Conservation (phyloP, 2,888 invertebrate genomes). For the Eristalinus sepulchralis region DNA sequence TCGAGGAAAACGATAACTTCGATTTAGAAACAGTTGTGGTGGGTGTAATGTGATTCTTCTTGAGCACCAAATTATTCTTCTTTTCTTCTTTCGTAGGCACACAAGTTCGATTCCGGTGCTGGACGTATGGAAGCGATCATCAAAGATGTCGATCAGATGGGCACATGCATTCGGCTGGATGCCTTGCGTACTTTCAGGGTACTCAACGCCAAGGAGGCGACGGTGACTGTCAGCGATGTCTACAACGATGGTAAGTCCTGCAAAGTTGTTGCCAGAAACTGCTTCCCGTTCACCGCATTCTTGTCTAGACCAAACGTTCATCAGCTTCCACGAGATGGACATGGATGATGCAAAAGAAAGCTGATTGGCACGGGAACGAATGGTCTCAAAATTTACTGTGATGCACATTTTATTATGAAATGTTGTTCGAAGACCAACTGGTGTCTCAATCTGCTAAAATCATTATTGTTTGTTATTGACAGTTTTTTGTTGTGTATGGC, state of each 20-base stretch:
- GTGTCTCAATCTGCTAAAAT: too few species aligned
- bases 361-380: not conserved
- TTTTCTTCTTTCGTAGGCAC: not conserved
- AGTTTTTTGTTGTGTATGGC: not conserved
- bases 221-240: slow-evolving; percentile 11
- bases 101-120: not conserved
- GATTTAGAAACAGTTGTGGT: not conserved
- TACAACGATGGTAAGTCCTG: not conserved
- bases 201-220: not conserved
- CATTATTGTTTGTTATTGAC: too few species aligned
- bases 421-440: too few species aligned
- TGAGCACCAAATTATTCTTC: too few species aligned
- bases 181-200: not conserved
- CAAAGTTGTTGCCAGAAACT: not conserved
- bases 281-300: not conserved
- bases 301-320: not conserved
- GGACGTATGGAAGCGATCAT: not conserved
- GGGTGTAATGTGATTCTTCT: too few species aligned
- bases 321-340: not conserved
- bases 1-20: not conserved
- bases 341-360: not conserved
- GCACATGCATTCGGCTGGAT: not conserved
- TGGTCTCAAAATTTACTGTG: too few species aligned
- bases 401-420: too few species aligned
- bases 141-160: not conserved